Evolutionary conservation across 2,113 vertebrate genomes (phyloP).

Genomic region (Takifugu bimaculatus): DNA sequence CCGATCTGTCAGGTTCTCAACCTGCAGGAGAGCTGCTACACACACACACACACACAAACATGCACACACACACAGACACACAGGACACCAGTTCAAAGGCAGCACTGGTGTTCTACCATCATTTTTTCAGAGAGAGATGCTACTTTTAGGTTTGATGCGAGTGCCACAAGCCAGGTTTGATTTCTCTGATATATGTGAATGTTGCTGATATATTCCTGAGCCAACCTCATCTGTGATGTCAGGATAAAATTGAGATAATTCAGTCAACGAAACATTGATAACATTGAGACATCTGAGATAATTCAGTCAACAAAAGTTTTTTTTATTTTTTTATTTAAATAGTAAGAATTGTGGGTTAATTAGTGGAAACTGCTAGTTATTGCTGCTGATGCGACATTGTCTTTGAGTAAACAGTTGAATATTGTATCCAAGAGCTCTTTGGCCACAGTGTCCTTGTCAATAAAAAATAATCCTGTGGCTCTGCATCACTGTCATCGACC

Average conservation of each 20-base stretch:
- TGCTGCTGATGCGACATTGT: too few species aligned
- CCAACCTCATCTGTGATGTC: constrained; percentile 15
- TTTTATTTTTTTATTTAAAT: not conserved
- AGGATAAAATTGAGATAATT: not conserved
- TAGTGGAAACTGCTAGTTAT: too few species aligned
- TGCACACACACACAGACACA: too few species aligned
- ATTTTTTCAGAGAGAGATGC: constrained; percentile 6
- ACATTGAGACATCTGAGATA: not conserved
- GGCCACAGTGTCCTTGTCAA: too few species aligned
- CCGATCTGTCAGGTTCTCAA: constrained; percentile 65
- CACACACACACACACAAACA: constrained; percentile 11
- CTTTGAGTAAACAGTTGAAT: too few species aligned
- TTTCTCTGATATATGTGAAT: constrained; percentile 12
- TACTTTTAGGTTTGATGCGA: not conserved
- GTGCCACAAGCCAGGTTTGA: not conserved
- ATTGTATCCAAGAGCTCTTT: too few species aligned
- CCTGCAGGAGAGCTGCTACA: constrained; percentile 50
- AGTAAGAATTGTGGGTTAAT: too few species aligned
- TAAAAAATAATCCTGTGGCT: too few species aligned
- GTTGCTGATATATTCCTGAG: not conserved
- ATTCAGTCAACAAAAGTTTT: not conserved
- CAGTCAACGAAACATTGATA: not conserved
- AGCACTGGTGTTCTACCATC: constrained; percentile 20
- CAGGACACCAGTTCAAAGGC: constrained; percentile 51
- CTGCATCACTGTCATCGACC: too few species aligned